A percentile compares a stretch with the other conserved stretches of the same genome.
Conservation (phyloP, 2,797 vertebrate species). For the Sebastes iracundus region DNA sequence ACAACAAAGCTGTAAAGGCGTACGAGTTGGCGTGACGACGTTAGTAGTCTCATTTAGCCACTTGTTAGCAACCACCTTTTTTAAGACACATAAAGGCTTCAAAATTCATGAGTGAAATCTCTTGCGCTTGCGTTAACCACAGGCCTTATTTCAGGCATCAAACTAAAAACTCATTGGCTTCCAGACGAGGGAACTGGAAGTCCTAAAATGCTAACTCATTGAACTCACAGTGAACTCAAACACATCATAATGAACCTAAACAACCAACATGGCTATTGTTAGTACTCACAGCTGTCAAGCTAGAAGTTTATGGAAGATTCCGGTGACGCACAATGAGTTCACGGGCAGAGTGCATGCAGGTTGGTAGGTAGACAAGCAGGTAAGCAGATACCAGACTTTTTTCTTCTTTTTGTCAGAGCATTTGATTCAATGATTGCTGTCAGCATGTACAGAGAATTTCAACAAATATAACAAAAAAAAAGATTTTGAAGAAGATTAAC, state of each 20-base stretch:
- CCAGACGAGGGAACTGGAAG: too few species aligned
- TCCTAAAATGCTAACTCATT: too few species aligned
- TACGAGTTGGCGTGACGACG: too few species aligned
- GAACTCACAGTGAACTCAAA: too few species aligned
- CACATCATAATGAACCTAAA: background rate
- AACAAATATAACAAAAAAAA: background rate
- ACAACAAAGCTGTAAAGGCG: fast-evolving
- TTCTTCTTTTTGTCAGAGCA: too few species aligned
- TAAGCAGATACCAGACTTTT: background rate
- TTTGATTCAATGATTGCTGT: background rate
- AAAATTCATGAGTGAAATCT: too few species aligned
- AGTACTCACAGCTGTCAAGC: background rate
- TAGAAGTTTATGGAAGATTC: background rate
- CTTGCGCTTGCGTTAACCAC: too few species aligned
- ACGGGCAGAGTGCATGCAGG: background rate
- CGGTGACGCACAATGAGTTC: background rate
- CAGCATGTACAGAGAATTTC: background rate
- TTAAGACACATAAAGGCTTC: too few species aligned
- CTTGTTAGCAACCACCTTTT: too few species aligned
- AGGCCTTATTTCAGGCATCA: too few species aligned
- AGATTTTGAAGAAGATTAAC: background rate
- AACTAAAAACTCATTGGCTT: too few species aligned
- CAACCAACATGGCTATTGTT: background rate
- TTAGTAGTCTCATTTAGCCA: too few species aligned
- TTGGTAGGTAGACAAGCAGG: background rate